Conservation (phyloP, 2,113 vertebrate species). For the Cinclus cinclus region DNA sequence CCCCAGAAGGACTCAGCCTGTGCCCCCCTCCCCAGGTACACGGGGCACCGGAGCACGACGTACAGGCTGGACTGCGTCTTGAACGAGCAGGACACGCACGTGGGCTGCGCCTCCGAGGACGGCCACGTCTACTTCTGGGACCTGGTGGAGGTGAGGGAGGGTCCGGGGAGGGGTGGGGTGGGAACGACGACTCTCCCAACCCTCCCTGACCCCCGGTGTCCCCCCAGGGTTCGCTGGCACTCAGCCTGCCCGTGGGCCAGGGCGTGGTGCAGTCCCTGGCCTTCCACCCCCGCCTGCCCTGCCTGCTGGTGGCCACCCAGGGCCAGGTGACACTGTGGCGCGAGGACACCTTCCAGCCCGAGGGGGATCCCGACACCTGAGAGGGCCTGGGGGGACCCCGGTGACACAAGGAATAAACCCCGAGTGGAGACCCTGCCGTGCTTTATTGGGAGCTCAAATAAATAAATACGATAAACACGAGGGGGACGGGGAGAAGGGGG, state of each 20-base stretch:
- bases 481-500: no score
- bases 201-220: not conserved
- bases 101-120: slow-evolving; percentile 91
- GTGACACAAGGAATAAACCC: not conserved
- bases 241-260: slow-evolving; percentile 81
- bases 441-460: not conserved
- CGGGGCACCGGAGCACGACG: slow-evolving; percentile 85
- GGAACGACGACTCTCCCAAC: not conserved
- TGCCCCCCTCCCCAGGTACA: slow-evolving; percentile 61
- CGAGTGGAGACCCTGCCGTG: accelerated
- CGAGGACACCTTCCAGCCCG: slow-evolving; percentile 71
- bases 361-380: not conserved
- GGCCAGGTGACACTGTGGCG: slow-evolving; percentile 86
- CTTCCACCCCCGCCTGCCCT: slow-evolving; percentile 84
- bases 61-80: slow-evolving; percentile 94
- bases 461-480: not conserved
- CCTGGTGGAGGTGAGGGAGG: slow-evolving; percentile 83
- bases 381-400: accelerated
- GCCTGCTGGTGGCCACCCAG: slow-evolving; percentile 82
- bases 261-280: slow-evolving; percentile 87
- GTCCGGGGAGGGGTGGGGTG: accelerated
- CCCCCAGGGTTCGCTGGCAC: slow-evolving; percentile 78
- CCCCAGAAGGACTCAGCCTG: accelerated
- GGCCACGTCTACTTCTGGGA: slow-evolving; percentile 93
- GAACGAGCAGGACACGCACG: slow-evolving; percentile 85